These are phyloP conservation scores for Leucophenga varia DNA, from an alignment of 1,140 invertebrate genomes.

Conservation along the genomic window DNA sequence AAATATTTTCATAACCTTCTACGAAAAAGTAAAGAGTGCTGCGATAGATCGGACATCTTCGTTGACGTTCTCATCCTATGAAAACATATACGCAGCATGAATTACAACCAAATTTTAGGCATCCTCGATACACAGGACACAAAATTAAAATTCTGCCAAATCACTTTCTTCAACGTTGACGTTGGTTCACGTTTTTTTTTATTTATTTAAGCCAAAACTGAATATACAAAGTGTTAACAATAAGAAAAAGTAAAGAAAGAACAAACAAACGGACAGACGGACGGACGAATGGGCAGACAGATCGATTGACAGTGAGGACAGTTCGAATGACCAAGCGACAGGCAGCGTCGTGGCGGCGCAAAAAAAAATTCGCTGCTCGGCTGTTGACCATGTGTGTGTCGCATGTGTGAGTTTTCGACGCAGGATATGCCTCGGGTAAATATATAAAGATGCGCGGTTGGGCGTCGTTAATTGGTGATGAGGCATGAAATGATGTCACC, in stretches of 20 bases:
- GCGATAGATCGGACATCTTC: conserved; percentile 11
- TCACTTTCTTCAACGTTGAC: no score
- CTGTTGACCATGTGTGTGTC: conserved; percentile 48
- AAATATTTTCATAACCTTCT: conserved; percentile 45
- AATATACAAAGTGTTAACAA: conserved; percentile 41
- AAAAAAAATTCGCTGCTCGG: neutral
- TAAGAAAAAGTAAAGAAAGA: conserved; percentile 35
- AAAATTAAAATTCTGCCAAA: conserved; percentile 35
- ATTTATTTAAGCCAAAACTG: conserved; percentile 35
- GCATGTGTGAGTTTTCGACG: conserved; percentile 32
- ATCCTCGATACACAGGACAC: conserved; percentile 7
- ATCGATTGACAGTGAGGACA: no score
- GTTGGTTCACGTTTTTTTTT: no score
- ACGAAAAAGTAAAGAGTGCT: conserved; percentile 8
- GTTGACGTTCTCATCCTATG: conserved; percentile 28
- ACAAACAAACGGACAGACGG: conserved; percentile 11
- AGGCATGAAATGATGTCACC: conserved; percentile 55
- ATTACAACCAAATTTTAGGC: conserved; percentile 37
- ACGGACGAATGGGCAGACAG: conserved; percentile 15
- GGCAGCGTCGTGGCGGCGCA: conserved; percentile 1
- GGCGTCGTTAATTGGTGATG: conserved; percentile 46
- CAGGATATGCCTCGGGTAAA: no score
- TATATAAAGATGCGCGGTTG: conserved; percentile 8
- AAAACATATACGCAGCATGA: conserved; percentile 44
- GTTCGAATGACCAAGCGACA: no score